A percentile compares a stretch with the other conserved stretches of the same genome.
phyloP scores from a whole-genome alignment of 2,888 invertebrate genomes.

The Metopia argyrocephala region DNA sequence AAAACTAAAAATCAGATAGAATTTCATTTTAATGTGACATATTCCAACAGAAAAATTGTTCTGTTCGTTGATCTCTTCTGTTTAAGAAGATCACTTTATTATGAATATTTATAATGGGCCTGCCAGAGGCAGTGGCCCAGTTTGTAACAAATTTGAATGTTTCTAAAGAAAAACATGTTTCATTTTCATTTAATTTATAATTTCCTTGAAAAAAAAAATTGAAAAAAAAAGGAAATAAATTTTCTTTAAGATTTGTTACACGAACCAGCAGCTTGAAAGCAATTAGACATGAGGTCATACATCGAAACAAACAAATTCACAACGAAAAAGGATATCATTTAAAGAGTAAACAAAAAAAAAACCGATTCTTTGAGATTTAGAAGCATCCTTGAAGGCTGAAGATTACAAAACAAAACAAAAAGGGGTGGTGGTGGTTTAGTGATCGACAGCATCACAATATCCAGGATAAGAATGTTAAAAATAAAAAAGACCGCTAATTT shows the following conservation, averaged over 20 bases:
- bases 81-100: constrained; percentile 63
- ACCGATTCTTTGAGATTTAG: not conserved
- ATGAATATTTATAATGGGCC: constrained; percentile 55
- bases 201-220: constrained; percentile 25
- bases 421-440: constrained; percentile 59
- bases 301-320: not conserved
- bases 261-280: constrained; percentile 51
- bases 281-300: constrained; percentile 61
- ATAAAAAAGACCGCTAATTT: constrained; percentile 63
- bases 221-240: constrained; percentile 52
- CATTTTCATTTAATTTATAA: constrained; percentile 20
- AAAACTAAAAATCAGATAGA: constrained; percentile 26
- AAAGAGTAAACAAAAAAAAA: constrained; percentile 5
- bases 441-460: constrained; percentile 45
- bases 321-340: constrained; percentile 30
- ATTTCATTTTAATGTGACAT: not conserved
- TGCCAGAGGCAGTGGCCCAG: constrained; percentile 30
- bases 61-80: constrained; percentile 15
- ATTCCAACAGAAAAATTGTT: not conserved
- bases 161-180: constrained; percentile 34
- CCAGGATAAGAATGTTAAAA: constrained; percentile 37
- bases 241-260: constrained; percentile 60
- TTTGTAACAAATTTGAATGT: constrained; percentile 46
- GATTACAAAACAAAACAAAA: constrained; percentile 17
- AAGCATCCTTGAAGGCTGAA: constrained; percentile 40